A percentile compares a stretch with the other conserved stretches of the same genome.
These are phyloP conservation scores for Poeciliopsis presidionis DNA, from an alignment of 2,797 vertebrate genomes.

Conservation along the genomic window DNA sequence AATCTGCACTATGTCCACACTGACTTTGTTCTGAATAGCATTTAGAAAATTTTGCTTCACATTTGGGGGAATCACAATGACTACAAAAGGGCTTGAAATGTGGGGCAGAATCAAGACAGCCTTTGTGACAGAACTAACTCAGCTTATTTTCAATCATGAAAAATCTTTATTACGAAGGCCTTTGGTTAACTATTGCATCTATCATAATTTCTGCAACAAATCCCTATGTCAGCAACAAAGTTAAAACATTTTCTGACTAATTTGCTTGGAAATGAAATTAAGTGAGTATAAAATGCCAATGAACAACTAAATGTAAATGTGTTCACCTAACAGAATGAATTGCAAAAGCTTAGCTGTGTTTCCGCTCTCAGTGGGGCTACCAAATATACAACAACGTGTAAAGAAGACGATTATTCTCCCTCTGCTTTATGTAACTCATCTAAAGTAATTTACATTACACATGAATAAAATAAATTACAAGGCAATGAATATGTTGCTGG, in stretches of 20 bases:
- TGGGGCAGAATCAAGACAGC: slow-evolving; percentile 47
- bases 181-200: slow-evolving; percentile 58
- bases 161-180: slow-evolving; percentile 43
- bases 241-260: slow-evolving; percentile 12
- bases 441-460: slow-evolving; percentile 20
- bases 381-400: slow-evolving; percentile 11
- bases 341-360: slow-evolving; percentile 61
- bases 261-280: slow-evolving; percentile 20
- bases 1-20: slow-evolving; percentile 35
- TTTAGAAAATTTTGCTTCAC: slow-evolving; percentile 55
- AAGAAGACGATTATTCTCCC: slow-evolving; percentile 12
- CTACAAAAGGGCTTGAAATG: slow-evolving; percentile 45
- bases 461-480: slow-evolving; percentile 37
- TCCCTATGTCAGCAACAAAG: slow-evolving; percentile 28
- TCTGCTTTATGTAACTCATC: slow-evolving; percentile 29
- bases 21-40: slow-evolving; percentile 46
- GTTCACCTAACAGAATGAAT: slow-evolving; percentile 28
- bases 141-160: slow-evolving; percentile 45
- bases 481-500: slow-evolving; percentile 65
- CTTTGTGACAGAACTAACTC: slow-evolving; percentile 43
- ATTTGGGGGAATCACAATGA: slow-evolving; percentile 37
- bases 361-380: slow-evolving; percentile 47
- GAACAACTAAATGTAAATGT: slow-evolving; percentile 21
- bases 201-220: slow-evolving; percentile 72
- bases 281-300: slow-evolving; percentile 19